A percentile compares a stretch with the other conserved stretches of the same genome.
These are phyloP conservation scores for Junonia oenone DNA, from an alignment of 2,888 invertebrate genomes.

Conservation along the genomic window DNA sequence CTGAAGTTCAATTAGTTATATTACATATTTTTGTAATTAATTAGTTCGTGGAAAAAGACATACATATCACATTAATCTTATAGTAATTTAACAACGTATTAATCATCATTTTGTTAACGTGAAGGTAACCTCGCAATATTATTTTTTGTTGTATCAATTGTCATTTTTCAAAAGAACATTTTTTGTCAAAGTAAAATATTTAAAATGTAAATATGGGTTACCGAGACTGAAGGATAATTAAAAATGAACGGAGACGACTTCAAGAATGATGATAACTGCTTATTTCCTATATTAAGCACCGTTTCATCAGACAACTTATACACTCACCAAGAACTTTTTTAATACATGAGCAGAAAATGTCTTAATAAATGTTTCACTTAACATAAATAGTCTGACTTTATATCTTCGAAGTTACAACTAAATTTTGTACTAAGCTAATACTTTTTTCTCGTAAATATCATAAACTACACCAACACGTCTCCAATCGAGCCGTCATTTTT, in stretches of 20 bases:
- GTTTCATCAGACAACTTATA: slow-evolving; percentile 54
- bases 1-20: slow-evolving; percentile 35
- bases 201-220: background rate
- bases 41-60: background rate
- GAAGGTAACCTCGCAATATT: slow-evolving; percentile 15
- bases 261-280: slow-evolving; percentile 40
- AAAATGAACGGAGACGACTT: slow-evolving; percentile 6
- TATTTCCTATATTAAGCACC: slow-evolving; percentile 58
- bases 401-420: slow-evolving; percentile 47
- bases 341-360: slow-evolving; percentile 66
- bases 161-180: background rate
- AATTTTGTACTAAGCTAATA: slow-evolving; percentile 61
- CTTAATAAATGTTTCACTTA: slow-evolving; percentile 55
- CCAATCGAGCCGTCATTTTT: slow-evolving; percentile 78
- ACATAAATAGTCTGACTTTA: slow-evolving; percentile 45
- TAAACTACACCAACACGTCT: slow-evolving; percentile 78
- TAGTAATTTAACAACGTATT: background rate
- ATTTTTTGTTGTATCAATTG: slow-evolving; percentile 5
- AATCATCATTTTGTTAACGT: slow-evolving; percentile 3
- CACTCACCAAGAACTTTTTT: slow-evolving; percentile 67
- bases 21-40: background rate
- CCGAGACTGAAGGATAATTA: background rate
- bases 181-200: background rate
- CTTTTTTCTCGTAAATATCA: slow-evolving; percentile 77
- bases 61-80: background rate